Conservation (phyloP, 2,888 invertebrate genomes). For the Lycocerus yunnanus region DNA sequence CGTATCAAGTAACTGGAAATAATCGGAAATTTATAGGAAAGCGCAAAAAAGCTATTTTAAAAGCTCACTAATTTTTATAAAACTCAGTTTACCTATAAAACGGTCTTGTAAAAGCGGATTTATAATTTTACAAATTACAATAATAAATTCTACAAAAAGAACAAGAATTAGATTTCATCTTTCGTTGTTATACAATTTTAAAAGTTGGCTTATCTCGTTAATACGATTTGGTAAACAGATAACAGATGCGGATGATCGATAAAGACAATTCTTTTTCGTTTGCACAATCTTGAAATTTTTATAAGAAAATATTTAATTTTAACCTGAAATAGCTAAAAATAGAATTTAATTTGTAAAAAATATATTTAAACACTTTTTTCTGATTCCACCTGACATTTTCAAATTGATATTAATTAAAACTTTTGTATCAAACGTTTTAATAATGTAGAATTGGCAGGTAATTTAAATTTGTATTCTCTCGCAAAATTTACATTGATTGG, state of each 20-base stretch:
- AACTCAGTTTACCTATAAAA: not conserved
- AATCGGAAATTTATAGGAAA: not conserved
- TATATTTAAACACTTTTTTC: not conserved
- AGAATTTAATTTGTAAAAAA: not conserved
- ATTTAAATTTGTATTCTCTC: not conserved
- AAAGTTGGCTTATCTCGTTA: not conserved
- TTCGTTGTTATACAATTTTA: not conserved
- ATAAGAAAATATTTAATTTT: not conserved
- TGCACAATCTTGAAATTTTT: not conserved
- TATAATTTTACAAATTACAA: not conserved
- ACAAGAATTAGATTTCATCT: not conserved
- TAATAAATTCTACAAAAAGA: not conserved
- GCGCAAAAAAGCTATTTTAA: not conserved
- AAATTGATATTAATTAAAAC: not conserved
- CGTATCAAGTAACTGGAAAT: not conserved
- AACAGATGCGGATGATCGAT: not conserved
- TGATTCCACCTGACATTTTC: not conserved
- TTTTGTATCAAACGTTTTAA: not conserved
- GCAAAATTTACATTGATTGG: not conserved
- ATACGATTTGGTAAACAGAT: not conserved
- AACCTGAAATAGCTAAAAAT: no score
- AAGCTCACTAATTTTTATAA: not conserved
- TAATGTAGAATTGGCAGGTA: not conserved
- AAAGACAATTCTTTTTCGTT: not conserved
- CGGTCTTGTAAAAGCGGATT: not conserved